Base-by-base conservation (phyloP, 92 coral and sea anemone genomes). In the Parazoanthus darwini region DNA sequence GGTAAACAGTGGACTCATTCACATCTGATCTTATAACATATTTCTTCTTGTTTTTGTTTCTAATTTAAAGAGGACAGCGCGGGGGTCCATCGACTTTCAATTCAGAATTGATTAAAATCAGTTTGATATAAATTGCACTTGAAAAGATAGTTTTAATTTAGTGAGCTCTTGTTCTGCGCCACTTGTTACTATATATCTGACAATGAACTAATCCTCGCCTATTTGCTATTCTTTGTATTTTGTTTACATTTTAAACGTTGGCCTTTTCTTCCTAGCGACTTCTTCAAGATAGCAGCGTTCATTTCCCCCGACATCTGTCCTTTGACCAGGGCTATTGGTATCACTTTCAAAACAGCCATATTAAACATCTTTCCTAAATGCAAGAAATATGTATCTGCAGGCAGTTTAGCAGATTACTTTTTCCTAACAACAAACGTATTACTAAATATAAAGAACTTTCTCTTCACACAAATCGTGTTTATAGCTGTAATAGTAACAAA, bases 181-280 rank as follows among this genome's bases (percentile, higher is more conserved):
- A 84, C 87, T 84, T 84, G 87, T 48, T 68, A 70, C 87, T 84
- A 71, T 29, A 25, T 71, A 75, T 20, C 6, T 84, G 67, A 95
- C 98, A 95, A 95, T 93, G 72, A 85, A 74, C 86, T 91, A 92
- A 90, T 92, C 93, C 88, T 82, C 72, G 68, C 74, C 87, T 90
- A 94, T 90, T 93, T 93, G 91, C 91, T 59, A 84, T 79, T 86
- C 75, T 88, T 90, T 88, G 90, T 89, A 89, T 94, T 77, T 82
- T 93, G 93, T 95, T 93, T 92, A 83, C 80, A 83, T 78, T 73
- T 80, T 70, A 74, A 90, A 78, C 84, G 93, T 75, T 91, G 88
- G 78, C 79, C 89, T 89, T 91, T 91, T 80, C 87, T 73, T 22
- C 81, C 5, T 66, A 15, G 86, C 70, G 82, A 89, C 56, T 80